phyloP scores from a whole-genome alignment of 2,113 vertebrate genomes.

The Brienomyrus longianalis region DNA sequence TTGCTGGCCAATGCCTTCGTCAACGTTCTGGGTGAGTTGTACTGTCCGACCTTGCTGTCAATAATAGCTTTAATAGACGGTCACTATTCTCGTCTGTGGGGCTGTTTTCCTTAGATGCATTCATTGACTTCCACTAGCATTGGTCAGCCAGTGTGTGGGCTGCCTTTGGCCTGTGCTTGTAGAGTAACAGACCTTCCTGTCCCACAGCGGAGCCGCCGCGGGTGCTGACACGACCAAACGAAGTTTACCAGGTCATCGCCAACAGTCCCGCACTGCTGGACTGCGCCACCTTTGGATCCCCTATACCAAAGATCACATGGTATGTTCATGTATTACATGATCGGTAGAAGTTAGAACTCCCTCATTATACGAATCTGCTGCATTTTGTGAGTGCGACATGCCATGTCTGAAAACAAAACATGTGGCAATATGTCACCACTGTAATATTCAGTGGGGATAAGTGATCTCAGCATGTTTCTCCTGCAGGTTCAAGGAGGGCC shows the following conservation, averaged over 20 bases:
- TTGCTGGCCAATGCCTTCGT: conserved; percentile 89
- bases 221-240: conserved; percentile 75
- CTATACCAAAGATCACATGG: conserved; percentile 84
- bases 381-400: background rate
- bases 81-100: background rate
- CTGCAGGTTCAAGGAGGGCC: conserved; percentile 81
- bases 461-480: background rate
- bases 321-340: conserved; percentile 43
- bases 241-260: conserved; percentile 78
- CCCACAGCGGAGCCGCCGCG: conserved; percentile 78
- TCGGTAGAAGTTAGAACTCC: background rate
- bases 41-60: background rate
- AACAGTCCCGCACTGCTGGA: conserved; percentile 75
- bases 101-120: background rate
- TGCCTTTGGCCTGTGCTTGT: background rate
- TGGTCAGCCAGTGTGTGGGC: background rate
- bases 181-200: background rate
- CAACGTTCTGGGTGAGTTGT: conserved; percentile 81
- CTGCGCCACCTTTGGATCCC: conserved; percentile 87
- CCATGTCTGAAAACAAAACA: background rate
- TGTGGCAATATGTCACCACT: background rate
- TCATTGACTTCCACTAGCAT: background rate
- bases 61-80: background rate
- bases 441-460: background rate
- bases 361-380: background rate